Evolutionary conservation across 2,888 invertebrate species (phyloP).

Genomic region (Taenaris catops): DNA sequence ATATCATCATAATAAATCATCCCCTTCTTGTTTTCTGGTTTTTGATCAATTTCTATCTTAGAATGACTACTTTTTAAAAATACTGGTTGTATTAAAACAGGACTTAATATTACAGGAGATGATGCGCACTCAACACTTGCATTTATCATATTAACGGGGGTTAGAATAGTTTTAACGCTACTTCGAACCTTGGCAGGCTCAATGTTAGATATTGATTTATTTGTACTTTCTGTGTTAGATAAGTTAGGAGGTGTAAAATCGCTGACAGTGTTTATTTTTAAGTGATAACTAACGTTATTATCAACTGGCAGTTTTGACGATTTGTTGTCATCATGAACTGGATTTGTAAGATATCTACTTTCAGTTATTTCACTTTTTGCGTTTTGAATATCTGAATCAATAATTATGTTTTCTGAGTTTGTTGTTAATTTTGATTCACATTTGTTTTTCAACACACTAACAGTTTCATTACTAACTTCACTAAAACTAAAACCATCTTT

Average conservation of each 20-base stretch:
- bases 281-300: slow-evolving; percentile 59
- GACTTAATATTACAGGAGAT: slow-evolving; percentile 58
- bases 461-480: too few relatives aligned
- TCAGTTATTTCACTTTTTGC: too few relatives aligned
- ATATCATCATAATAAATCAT: slow-evolving; percentile 64
- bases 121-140: slow-evolving; percentile 33
- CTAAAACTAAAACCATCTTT: too few relatives aligned
- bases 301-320: slow-evolving; percentile 32
- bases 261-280: slow-evolving; percentile 58
- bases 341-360: too few relatives aligned
- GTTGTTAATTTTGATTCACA: too few relatives aligned
- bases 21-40: slow-evolving; percentile 36
- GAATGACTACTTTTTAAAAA: slow-evolving; percentile 39
- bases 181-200: slow-evolving; percentile 28
- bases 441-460: too few relatives aligned
- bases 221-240: slow-evolving; percentile 27
- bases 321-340: slow-evolving; percentile 3
- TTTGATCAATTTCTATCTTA: slow-evolving; percentile 20
- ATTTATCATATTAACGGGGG: slow-evolving; percentile 50
- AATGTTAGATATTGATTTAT: slow-evolving; percentile 27
- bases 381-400: too few relatives aligned
- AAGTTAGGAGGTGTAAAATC: slow-evolving; percentile 36
- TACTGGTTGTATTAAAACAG: slow-evolving; percentile 58
- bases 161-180: slow-evolving; percentile 43
- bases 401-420: too few relatives aligned